These are phyloP conservation scores for Hydropsyche tenuis DNA, from an alignment of 1,140 invertebrate species.

Conservation along the genomic window DNA sequence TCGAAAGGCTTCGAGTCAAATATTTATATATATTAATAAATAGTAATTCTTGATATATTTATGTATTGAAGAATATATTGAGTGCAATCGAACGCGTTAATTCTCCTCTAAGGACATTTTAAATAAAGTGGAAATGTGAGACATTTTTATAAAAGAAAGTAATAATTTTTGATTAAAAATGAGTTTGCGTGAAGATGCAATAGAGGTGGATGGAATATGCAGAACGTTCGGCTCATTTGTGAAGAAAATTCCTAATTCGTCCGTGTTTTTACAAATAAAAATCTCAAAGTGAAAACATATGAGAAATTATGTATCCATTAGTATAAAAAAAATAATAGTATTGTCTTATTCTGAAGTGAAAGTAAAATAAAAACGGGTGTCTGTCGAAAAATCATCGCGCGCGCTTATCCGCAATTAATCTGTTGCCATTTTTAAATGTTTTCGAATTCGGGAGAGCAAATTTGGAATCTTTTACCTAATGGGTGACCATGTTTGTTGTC, in stretches of 20 bases:
- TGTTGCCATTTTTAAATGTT: slow-evolving; percentile 26
- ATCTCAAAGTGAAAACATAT: slow-evolving; percentile 50
- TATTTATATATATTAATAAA: slow-evolving; percentile 20
- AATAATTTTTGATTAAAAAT: slow-evolving; percentile 18
- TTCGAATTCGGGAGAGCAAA: slow-evolving; percentile 16
- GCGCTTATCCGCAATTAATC: slow-evolving; percentile 18
- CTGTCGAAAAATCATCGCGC: slow-evolving; percentile 12
- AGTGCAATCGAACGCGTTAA: slow-evolving; percentile 39
- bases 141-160: slow-evolving; percentile 19
- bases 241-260: slow-evolving; percentile 50
- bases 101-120: slow-evolving; percentile 32
- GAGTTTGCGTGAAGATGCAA: slow-evolving; percentile 1
- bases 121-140: slow-evolving; percentile 18
- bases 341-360: slow-evolving; percentile 23
- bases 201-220: neutral
- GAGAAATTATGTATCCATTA: slow-evolving; percentile 50
- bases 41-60: slow-evolving; percentile 14
- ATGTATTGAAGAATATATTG: slow-evolving; percentile 15
- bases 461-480: slow-evolving; percentile 19
- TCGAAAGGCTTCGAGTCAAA: slow-evolving; percentile 22
- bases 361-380: slow-evolving; percentile 24
- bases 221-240: slow-evolving; percentile 35
- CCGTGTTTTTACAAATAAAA: slow-evolving; percentile 49
- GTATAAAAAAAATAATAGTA: slow-evolving; percentile 40
- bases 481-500: slow-evolving; percentile 27